A percentile compares a stretch with the other conserved stretches of the same genome.
These are phyloP conservation scores for Ferdinandea cuprea DNA, from an alignment of 2,888 invertebrate species.

Conservation along the genomic window DNA sequence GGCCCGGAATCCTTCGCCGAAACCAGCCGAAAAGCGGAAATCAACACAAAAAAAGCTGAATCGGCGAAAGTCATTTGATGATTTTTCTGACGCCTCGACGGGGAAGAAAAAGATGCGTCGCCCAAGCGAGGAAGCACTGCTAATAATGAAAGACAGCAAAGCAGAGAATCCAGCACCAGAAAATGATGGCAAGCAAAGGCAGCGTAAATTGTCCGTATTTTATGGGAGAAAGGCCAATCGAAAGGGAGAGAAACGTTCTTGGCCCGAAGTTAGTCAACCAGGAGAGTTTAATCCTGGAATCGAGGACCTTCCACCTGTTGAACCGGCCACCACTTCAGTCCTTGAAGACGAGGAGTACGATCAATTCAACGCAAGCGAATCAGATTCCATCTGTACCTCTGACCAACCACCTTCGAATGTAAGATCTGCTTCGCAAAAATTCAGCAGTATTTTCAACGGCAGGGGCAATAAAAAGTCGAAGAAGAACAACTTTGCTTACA, in stretches of 20 bases:
- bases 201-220: slow-evolving; percentile 81
- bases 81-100: slow-evolving; percentile 84
- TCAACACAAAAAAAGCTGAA: slow-evolving; percentile 75
- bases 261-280: slow-evolving; percentile 83
- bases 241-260: slow-evolving; percentile 79
- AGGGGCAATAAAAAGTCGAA: slow-evolving; percentile 71
- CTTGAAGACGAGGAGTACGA: slow-evolving; percentile 68
- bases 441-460: slow-evolving; percentile 50
- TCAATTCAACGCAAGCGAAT: slow-evolving; percentile 67
- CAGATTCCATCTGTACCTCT: slow-evolving; percentile 52
- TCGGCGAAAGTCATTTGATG: slow-evolving; percentile 88
- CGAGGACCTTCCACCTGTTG: slow-evolving; percentile 62
- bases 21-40: slow-evolving; percentile 51
- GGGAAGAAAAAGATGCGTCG: slow-evolving; percentile 86
- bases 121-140: slow-evolving; percentile 90
- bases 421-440: slow-evolving; percentile 39
- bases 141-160: slow-evolving; percentile 84
- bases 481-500: slow-evolving; percentile 82
- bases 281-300: slow-evolving; percentile 80
- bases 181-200: slow-evolving; percentile 74
- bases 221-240: slow-evolving; percentile 79
- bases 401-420: slow-evolving; percentile 27
- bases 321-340: slow-evolving; percentile 23
- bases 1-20: slow-evolving; percentile 32
- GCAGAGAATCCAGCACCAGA: slow-evolving; percentile 47